phyloP scores from a whole-genome alignment of 2,113 vertebrate species.

The Craseonycteris thonglongyai region DNA sequence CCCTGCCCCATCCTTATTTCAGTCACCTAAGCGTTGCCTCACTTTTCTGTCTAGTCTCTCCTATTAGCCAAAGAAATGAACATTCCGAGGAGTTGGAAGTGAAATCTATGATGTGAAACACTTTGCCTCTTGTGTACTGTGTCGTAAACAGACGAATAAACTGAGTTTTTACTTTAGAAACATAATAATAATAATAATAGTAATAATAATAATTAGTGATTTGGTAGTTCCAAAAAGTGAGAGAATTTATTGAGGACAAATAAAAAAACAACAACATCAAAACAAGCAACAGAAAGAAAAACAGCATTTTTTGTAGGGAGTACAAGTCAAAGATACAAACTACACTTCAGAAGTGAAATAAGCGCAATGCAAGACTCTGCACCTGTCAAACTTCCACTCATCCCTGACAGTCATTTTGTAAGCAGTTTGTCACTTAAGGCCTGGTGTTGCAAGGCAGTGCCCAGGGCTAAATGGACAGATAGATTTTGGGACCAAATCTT shows the following conservation, averaged over 20 bases:
- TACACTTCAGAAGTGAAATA: background rate
- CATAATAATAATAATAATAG: no score
- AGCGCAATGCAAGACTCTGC: background rate
- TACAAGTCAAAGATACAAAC: background rate
- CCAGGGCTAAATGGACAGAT: background rate
- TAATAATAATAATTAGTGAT: no score
- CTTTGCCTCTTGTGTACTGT: no score
- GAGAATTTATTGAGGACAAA: background rate
- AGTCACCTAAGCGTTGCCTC: no score
- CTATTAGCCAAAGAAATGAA: no score
- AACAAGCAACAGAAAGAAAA: background rate
- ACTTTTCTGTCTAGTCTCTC: no score
- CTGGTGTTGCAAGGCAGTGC: background rate
- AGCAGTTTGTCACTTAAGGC: background rate
- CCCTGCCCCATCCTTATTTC: no score
- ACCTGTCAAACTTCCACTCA: background rate
- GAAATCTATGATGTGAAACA: no score
- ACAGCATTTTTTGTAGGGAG: background rate
- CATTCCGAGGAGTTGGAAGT: no score
- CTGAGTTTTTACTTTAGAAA: no score
- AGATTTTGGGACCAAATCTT: background rate
- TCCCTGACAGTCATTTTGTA: background rate
- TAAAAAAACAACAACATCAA: background rate
- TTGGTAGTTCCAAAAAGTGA: background rate
- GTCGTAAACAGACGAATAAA: no score